These are phyloP conservation scores for Dromiciops gliroides DNA, from an alignment of 2,113 vertebrate species.

Conservation along the genomic window DNA sequence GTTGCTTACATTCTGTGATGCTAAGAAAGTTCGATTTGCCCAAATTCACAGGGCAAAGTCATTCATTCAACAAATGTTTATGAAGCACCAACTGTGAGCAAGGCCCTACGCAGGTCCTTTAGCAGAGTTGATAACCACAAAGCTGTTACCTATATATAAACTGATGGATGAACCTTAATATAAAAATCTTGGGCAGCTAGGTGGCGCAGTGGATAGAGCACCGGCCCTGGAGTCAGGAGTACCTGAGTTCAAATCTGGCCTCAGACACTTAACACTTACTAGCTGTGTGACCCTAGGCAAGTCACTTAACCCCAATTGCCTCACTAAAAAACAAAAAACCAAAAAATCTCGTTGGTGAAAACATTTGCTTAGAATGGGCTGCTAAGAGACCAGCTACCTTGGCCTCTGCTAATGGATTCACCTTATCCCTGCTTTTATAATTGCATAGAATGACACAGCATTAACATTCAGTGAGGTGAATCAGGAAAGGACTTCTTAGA, in stretches of 20 bases:
- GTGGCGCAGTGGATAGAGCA: too few species aligned
- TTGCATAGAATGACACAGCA: background rate
- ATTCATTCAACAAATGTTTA: background rate
- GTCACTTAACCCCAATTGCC: too few species aligned
- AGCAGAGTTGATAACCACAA: background rate
- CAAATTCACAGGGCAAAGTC: background rate
- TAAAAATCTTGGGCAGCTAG: too few species aligned
- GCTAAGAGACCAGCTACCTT: background rate
- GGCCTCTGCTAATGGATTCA: background rate
- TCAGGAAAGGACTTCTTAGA: background rate
- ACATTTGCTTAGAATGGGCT: background rate
- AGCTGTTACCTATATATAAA: background rate
- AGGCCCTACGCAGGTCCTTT: background rate
- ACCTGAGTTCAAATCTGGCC: too few species aligned
- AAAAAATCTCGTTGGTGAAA: background rate
- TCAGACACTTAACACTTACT: too few species aligned
- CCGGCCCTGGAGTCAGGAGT: too few species aligned
- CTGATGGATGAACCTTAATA: background rate
- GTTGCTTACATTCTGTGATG: background rate
- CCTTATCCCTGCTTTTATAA: background rate
- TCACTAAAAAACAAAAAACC: too few species aligned
- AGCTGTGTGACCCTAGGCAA: too few species aligned
- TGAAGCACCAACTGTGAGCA: background rate
- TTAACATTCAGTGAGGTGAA: background rate
- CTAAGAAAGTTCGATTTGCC: background rate